Evolutionary conservation across 2,888 invertebrate genomes (phyloP), one percentile per base, ranked within the genome.

Genomic region (Blera fallax): DNA sequence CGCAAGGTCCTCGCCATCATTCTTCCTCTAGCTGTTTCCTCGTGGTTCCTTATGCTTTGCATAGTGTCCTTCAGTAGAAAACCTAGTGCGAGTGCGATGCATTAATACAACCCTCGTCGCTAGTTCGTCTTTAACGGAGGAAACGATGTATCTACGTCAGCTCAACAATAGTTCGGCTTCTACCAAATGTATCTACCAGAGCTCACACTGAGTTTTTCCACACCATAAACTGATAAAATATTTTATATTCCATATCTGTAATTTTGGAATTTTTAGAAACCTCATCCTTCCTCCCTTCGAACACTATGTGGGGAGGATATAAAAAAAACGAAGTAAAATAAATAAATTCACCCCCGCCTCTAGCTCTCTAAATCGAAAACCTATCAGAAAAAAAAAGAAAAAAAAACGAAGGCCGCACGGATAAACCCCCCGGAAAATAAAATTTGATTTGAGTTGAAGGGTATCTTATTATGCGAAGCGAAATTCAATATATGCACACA

Each of bases 391-490:
- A 62, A 43, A 60, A 43, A 45, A n/a, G 32, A 70, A 48, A 56
- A 76, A 85, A 65, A 84, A 37, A 50, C 67, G 72, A 85, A 81
- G 81, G 72, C 76, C 64, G 70, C 70, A 37, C 76, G 62, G 74
- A 81, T 72, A 85, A 81, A 76, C 32, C 85, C 77, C 60, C 85
- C 76, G 81, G 81, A 85, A 85, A 85, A 85, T 85, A 85, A 85
- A 85, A 85, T 85, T 85, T 85, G 85, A 85, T 85, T 85, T 81
- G 72, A 85, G 81, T 77, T 85, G 85, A 85, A 85, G 85, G 85
- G 85, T 85, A 85, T 81, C 85, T 85, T 81, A 85, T 85, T 85
- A 85, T 81, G 85, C 85, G 72, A 65, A 81, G 43, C 76, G 85
- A 81, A 85, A 85, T 85, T 77, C 81, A 85, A 85, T 85, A 81